Conservation (phyloP, 2,888 invertebrate genomes). For the Cabera pusaria region DNA sequence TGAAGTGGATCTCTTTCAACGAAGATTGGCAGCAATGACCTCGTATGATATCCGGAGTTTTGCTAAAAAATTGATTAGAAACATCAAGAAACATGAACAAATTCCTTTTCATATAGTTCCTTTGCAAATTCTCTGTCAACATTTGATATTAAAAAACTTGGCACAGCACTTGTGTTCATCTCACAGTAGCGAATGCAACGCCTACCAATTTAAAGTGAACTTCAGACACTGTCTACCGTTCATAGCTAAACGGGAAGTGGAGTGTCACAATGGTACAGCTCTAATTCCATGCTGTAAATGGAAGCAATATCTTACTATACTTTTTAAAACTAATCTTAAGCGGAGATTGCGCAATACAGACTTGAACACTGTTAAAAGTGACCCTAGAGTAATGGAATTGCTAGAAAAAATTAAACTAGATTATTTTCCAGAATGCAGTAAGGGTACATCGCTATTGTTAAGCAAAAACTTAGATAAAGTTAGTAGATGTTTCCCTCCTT, state of each 20-base stretch:
- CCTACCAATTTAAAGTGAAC: slow-evolving; percentile 65
- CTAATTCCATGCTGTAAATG: slow-evolving; percentile 81
- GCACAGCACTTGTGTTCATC: slow-evolving; percentile 56
- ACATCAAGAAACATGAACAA: slow-evolving; percentile 47
- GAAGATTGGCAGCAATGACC: slow-evolving; percentile 47
- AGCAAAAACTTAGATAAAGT: slow-evolving; percentile 65
- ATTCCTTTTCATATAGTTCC: slow-evolving; percentile 42
- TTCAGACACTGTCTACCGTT: slow-evolving; percentile 82
- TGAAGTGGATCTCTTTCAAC: slow-evolving; percentile 60
- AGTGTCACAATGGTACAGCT: slow-evolving; percentile 76
- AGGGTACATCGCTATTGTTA: slow-evolving; percentile 35
- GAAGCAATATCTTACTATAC: slow-evolving; percentile 71
- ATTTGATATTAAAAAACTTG: slow-evolving; percentile 59
- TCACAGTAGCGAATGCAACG: slow-evolving; percentile 48
- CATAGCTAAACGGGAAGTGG: slow-evolving; percentile 77
- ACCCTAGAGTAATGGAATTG: slow-evolving; percentile 60
- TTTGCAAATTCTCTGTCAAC: slow-evolving; percentile 53
- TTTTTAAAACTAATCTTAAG: slow-evolving; percentile 72
- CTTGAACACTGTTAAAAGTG: slow-evolving; percentile 49
- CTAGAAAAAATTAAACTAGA: slow-evolving; percentile 48
- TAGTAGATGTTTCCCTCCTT: slow-evolving; percentile 80
- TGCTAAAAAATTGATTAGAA: slow-evolving; percentile 58
- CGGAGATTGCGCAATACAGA: slow-evolving; percentile 51
- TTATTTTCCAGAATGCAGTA: slow-evolving; percentile 34
- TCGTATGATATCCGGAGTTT: slow-evolving; percentile 64